These are phyloP conservation scores for Lasioglossum zephyrum DNA, from an alignment of 2,888 invertebrate genomes.

Conservation along the genomic window DNA sequence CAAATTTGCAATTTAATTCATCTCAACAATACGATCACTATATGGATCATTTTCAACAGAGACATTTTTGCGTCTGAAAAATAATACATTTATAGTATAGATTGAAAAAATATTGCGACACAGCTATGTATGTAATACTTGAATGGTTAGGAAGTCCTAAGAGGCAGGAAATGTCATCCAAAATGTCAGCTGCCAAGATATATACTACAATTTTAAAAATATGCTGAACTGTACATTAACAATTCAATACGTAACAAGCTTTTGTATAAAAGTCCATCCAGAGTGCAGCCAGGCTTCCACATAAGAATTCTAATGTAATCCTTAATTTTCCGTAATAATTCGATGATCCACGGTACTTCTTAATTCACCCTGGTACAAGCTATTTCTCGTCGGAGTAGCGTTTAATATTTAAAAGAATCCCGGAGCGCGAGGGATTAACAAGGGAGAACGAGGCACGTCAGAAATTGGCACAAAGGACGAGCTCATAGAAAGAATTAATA, in stretches of 20 bases:
- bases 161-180: too few relatives aligned
- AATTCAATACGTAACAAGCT: not conserved
- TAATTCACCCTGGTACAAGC: not conserved
- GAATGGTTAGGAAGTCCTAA: too few relatives aligned
- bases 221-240: not conserved
- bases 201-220: not conserved
- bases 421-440: not conserved
- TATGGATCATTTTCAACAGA: too few relatives aligned
- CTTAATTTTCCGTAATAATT: not conserved
- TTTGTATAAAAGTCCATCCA: not conserved
- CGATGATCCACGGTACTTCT: not conserved
- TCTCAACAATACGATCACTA: too few relatives aligned
- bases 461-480: conserved; percentile 4
- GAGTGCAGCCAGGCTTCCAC: not conserved
- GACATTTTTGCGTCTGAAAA: too few relatives aligned
- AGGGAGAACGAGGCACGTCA: not conserved
- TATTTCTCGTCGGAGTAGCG: not conserved
- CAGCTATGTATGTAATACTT: too few relatives aligned
- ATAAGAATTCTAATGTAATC: not conserved
- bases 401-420: not conserved
- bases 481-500: not conserved
- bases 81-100: too few relatives aligned
- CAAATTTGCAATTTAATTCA: too few relatives aligned
- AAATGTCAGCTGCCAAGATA: too few relatives aligned
- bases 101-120: too few relatives aligned